phyloP scores from a whole-genome alignment of 2,888 invertebrate genomes.

The Stegophylla sp. region DNA sequence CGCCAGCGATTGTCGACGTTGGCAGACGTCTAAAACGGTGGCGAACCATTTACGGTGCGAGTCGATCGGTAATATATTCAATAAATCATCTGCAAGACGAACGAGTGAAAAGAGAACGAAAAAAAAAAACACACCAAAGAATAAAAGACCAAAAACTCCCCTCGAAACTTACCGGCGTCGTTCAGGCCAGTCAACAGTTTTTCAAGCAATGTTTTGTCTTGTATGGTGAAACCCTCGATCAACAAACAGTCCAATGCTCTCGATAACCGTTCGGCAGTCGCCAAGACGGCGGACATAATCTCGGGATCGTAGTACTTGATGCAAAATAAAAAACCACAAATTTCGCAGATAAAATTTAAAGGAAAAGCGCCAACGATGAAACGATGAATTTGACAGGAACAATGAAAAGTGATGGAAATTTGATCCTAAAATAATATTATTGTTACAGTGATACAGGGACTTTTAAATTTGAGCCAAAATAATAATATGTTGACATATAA shows the following conservation, averaged over 20 bases:
- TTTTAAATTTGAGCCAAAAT: too few relatives aligned
- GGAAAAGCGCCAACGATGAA: too few relatives aligned
- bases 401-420: too few relatives aligned
- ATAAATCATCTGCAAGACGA: neutral
- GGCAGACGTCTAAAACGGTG: conserved; percentile 10
- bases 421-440: too few relatives aligned
- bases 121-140: neutral
- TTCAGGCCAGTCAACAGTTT: conserved; percentile 39
- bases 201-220: conserved; percentile 47
- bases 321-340: too few relatives aligned
- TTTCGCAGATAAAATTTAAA: too few relatives aligned
- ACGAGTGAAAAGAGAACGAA: neutral
- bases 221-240: conserved; percentile 13
- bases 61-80: neutral
- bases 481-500: too few relatives aligned
- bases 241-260: conserved; percentile 22
- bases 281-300: too few relatives aligned
- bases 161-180: neutral
- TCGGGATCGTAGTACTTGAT: too few relatives aligned
- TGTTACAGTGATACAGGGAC: too few relatives aligned
- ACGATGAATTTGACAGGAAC: too few relatives aligned
- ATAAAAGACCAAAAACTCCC: neutral
- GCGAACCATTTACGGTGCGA: conserved; percentile 27
- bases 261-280: neutral
- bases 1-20: neutral